Conservation (phyloP, 2,113 vertebrate genomes). For the Pitta sordida region DNA sequence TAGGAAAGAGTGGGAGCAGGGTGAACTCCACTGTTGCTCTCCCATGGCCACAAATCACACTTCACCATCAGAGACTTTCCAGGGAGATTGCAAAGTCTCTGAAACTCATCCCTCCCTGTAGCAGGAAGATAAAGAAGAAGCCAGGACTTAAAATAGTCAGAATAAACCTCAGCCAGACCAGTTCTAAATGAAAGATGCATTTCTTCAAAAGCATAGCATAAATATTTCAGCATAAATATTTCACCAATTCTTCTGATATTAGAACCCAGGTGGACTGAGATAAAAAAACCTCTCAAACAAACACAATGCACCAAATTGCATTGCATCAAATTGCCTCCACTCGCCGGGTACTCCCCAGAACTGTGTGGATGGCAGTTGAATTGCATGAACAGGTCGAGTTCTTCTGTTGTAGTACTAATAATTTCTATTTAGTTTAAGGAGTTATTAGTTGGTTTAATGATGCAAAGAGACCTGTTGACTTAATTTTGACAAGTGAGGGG, state of each 20-base stretch:
- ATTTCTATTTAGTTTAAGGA: background rate
- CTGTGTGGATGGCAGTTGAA: rapidly evolving
- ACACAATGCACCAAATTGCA: background rate
- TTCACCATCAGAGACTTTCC: background rate
- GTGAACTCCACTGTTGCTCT: rapidly evolving
- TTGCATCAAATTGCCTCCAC: rapidly evolving
- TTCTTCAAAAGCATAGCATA: background rate
- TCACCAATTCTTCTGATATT: background rate
- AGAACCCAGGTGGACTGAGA: background rate
- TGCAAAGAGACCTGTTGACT: background rate
- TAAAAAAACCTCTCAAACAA: background rate
- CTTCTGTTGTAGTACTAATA: background rate
- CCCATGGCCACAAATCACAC: background rate
- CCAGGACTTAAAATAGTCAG: background rate
- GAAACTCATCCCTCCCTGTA: background rate
- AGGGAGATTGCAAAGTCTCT: background rate
- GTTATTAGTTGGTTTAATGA: background rate
- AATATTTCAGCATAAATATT: slow-evolving; percentile 6
- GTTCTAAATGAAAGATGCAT: background rate
- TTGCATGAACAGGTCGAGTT: background rate
- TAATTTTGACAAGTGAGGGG: background rate
- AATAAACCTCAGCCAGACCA: background rate
- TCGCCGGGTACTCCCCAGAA: rapidly evolving
- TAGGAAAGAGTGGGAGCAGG: background rate
- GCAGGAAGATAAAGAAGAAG: background rate